Conservation (phyloP, 2,888 invertebrate genomes). For the Dinocampus coccinellae region DNA sequence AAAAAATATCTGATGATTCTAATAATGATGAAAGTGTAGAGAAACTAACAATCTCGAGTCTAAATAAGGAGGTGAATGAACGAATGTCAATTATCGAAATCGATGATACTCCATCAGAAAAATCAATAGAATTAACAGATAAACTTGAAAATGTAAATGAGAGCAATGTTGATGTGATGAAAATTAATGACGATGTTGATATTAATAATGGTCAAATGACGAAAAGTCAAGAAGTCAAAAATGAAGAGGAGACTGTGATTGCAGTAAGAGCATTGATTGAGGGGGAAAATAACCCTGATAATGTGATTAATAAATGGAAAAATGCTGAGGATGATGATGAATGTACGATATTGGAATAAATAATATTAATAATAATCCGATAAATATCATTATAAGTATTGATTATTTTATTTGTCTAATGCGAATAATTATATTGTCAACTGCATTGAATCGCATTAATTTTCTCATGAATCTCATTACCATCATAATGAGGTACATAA, state of each 20-base stretch:
- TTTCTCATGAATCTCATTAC: not conserved
- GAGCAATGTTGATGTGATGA: too few species aligned
- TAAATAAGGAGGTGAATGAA: not conserved
- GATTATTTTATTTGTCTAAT: not conserved
- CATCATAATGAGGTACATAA: not conserved
- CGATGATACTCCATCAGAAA: not conserved
- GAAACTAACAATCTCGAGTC: not conserved
- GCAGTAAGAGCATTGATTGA: slow-evolving; percentile 46
- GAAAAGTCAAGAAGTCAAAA: not conserved
- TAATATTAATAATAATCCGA: not conserved
- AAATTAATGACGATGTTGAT: not conserved
- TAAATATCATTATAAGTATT: not conserved
- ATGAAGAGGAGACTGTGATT: not conserved
- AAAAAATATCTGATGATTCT: not conserved
- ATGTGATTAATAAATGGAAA: slow-evolving; percentile 35
- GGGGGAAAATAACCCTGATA: slow-evolving; percentile 32
- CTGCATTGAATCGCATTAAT: not conserved
- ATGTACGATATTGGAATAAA: slow-evolving; percentile 46
- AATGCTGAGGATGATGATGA: slow-evolving; percentile 45
- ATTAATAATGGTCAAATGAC: not conserved
- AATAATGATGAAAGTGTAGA: not conserved
- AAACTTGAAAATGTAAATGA: too few species aligned
- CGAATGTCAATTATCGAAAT: not conserved
- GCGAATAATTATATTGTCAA: not conserved
- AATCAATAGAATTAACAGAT: not conserved